Conservation (phyloP, 2,113 vertebrate genomes). For the Oriolus oriolus region DNA sequence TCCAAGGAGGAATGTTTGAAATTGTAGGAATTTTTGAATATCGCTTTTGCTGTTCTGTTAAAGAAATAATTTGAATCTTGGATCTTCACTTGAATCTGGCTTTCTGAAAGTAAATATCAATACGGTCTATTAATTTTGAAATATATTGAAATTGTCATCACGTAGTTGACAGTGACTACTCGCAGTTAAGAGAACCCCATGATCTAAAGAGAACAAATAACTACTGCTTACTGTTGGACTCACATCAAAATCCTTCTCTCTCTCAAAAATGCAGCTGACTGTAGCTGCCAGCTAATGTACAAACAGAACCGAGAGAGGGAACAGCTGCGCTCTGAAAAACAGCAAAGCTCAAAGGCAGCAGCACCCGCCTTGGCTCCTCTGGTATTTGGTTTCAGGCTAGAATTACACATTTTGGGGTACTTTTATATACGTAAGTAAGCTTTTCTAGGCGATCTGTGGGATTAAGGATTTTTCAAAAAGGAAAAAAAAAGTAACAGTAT, state of each 20-base stretch:
- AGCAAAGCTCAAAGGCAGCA: not conserved
- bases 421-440: not conserved
- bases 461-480: not conserved
- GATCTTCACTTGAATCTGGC: not conserved
- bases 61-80: not conserved
- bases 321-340: slow-evolving; percentile 46
- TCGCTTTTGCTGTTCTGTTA: not conserved
- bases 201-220: slow-evolving; percentile 23
- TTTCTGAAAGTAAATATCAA: not conserved
- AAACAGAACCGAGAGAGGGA: slow-evolving; percentile 52
- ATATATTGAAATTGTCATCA: not conserved
- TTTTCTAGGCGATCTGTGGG: not conserved
- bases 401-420: not conserved
- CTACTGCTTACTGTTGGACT: slow-evolving; percentile 37
- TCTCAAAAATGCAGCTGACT: slow-evolving; percentile 16
- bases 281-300: slow-evolving; percentile 51
- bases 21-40: not conserved
- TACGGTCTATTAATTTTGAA: not conserved
- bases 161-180: not conserved
- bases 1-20: not conserved
- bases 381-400: not conserved
- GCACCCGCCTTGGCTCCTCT: not conserved
- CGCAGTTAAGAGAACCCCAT: not conserved
- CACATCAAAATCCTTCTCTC: slow-evolving; percentile 23
- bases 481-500: not conserved